Evolutionary conservation across 2,797 vertebrate species (phyloP).

Genomic region (Gastrophryne carolinensis): DNA sequence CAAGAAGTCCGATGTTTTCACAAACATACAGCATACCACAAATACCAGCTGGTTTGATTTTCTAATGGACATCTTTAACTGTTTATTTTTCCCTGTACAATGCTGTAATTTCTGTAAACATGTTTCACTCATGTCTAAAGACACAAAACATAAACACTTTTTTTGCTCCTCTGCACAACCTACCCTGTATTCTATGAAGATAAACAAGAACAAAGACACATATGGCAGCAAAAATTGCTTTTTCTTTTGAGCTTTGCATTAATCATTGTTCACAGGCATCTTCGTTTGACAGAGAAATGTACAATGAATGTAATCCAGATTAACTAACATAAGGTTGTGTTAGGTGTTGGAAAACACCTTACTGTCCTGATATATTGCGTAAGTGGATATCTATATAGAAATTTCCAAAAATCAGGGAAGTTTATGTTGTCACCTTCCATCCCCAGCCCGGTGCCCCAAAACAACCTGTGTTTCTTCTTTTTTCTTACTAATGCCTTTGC

Average conservation of each 20-base stretch:
- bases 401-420: not conserved
- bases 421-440: too few species aligned
- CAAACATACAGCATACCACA: constrained; percentile 46
- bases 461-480: too few species aligned
- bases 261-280: constrained; percentile 29
- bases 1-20: constrained; percentile 25
- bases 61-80: constrained; percentile 50
- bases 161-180: constrained; percentile 28
- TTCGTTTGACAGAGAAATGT: not conserved
- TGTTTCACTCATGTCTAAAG: constrained; percentile 50
- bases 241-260: constrained; percentile 17
- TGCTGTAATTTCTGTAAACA: constrained; percentile 50
- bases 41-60: constrained; percentile 49
- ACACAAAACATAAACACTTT: constrained; percentile 44
- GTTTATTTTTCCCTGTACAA: constrained; percentile 48
- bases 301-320: not conserved
- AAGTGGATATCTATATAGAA: not conserved
- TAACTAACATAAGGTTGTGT: constrained; percentile 9
- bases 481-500: too few species aligned
- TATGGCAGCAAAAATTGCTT: constrained; percentile 23
- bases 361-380: not conserved
- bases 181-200: constrained; percentile 39
- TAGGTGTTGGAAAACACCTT: constrained; percentile 23
- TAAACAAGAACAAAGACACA: constrained; percentile 43
- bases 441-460: too few species aligned